Evolutionary conservation across 92 coral and sea anemone species (phyloP).

Genomic region (Parazoanthus darwini): DNA sequence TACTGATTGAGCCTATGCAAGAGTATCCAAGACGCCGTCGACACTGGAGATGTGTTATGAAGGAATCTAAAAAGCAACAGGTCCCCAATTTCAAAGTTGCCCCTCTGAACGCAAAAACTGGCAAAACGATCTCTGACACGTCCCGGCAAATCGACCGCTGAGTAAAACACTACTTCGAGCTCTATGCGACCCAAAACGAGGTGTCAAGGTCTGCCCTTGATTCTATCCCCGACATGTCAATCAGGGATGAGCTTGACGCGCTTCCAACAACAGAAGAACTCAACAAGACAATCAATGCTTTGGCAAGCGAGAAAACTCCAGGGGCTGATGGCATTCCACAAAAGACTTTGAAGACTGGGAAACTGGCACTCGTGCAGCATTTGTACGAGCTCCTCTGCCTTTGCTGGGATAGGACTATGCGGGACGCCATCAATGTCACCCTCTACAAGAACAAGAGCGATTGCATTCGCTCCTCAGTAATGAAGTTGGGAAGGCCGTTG

Average conservation of each 20-base stretch:
- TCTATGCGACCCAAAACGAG: constrained; percentile 13
- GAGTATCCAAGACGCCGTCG: no score
- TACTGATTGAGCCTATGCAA: no score
- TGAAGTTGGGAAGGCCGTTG: no score
- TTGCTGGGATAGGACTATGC: constrained; percentile 24
- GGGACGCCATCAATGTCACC: no score
- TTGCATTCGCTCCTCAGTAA: no score
- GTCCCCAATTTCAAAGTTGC: no score
- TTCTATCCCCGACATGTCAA: not conserved
- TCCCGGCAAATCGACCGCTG: constrained; percentile 40
- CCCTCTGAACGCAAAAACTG: no score
- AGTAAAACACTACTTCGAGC: constrained; percentile 44
- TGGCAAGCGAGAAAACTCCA: constrained; percentile 24
- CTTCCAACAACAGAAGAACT: constrained; percentile 41
- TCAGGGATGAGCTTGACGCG: constrained; percentile 38
- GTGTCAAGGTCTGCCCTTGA: constrained; percentile 24
- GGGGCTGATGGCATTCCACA: constrained; percentile 41
- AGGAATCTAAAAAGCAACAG: no score
- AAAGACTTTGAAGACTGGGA: constrained; percentile 21
- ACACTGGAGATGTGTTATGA: no score
- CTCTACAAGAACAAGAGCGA: no score
- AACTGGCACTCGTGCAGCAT: not conserved
- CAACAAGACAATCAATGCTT: constrained; percentile 26
- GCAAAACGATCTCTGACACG: constrained; percentile 6
- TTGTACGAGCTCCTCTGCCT: constrained; percentile 39